Evolutionary conservation across 2,888 invertebrate genomes (phyloP), one percentile per base, ranked within the genome.

Genomic region (Eilema griseolum): DNA sequence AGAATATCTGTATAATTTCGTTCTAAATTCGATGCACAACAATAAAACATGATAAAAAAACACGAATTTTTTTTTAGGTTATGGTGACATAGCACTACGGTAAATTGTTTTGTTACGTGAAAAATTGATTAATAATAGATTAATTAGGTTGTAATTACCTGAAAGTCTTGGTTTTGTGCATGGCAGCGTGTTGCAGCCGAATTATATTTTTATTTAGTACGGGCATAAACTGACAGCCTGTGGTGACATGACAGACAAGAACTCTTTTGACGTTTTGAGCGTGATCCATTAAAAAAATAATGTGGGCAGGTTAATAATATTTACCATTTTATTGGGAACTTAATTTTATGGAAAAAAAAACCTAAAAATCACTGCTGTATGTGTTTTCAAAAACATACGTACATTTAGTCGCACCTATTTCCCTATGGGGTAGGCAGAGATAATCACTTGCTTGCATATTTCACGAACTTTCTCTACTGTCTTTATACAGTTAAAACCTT

Each of bases 111-210:
- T 69, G 70, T 65, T 67, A 64, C n/a, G 28, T 33, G 71, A 59
- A 71, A 33, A 57, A 41, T 28, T 37, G 28, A 37, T 14, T 16
- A 66, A 26, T 14, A 68, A 72, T 70, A 7, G 59, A 33, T 46
- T 65, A 70, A 76, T 62, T 67, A 64, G 71, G 26, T 56, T 56
- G 23, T 78, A 84, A 77, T 90, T 90, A 95, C 95, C 95, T 95
- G 90, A 78, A 86, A 86, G 85, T 93, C 94, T 93, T 93, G 94
- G 92, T 89, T 94, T 94, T 94, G 93, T 94, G 93, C 95, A 94
- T 95, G 93, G 95, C 93, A 95, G 94, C 87, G 85, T 80, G 79
- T 83, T 89, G 91, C 91, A 73, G 93, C 93, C 92, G 89, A 87
- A 88, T 88, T 88, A 82, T 88, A 91, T 87, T 70, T 88, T 87